phyloP scores from a whole-genome alignment of 2,888 invertebrate genomes.

The Hypolimnas misippus region DNA sequence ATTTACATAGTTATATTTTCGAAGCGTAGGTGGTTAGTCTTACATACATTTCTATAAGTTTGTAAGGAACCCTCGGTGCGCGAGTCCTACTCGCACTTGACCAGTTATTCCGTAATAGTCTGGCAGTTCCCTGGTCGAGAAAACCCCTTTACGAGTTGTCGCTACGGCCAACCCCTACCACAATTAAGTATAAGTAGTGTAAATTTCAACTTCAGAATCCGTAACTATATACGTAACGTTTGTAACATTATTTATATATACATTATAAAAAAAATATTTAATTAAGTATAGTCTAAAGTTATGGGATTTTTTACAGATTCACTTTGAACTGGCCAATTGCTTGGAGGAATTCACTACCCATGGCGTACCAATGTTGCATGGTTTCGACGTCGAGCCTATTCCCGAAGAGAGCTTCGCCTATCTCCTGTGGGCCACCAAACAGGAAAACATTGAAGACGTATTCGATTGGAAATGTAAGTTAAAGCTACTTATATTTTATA shows the following conservation, averaged over 20 bases:
- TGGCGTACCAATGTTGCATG: conserved; percentile 60
- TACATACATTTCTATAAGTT: no score
- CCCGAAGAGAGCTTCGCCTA: conserved; percentile 53
- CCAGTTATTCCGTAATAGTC: no score
- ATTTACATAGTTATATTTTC: no score
- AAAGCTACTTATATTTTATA: no score
- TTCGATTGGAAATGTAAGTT: conserved; percentile 61
- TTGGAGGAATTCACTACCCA: conserved; percentile 54
- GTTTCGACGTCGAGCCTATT: conserved; percentile 51
- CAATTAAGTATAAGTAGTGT: no score
- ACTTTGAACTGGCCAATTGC: conserved; percentile 53
- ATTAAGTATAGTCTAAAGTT: background rate
- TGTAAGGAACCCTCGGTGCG: no score
- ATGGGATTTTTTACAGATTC: conserved; percentile 51
- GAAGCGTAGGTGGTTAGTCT: no score
- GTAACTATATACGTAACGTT: background rate
- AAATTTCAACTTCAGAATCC: conserved; percentile 3
- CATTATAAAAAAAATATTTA: no score
- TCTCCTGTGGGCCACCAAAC: conserved; percentile 56
- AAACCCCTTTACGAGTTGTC: no score
- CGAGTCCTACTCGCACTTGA: no score
- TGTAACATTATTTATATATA: background rate
- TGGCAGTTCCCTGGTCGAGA: background rate
- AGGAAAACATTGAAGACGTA: conserved; percentile 51
- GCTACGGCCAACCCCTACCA: no score